Evolutionary conservation across 2,113 vertebrate genomes (phyloP).

Genomic region (Anguilla japonica): DNA sequence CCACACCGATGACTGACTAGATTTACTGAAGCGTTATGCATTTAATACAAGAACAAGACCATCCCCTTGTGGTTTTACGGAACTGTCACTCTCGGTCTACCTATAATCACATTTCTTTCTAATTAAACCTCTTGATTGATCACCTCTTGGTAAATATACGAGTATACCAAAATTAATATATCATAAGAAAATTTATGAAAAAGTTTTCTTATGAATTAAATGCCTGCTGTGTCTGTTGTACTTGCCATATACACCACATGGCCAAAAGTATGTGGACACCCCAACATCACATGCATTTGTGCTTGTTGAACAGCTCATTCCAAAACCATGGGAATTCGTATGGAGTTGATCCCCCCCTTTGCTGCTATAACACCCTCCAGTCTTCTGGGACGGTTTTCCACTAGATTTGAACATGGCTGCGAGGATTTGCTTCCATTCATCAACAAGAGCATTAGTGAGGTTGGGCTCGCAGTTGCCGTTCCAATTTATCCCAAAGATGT

Average conservation of each 20-base stretch:
- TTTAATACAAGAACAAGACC: not conserved
- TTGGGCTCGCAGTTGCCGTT: no score
- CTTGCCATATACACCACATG: not conserved
- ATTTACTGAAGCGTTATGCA: not conserved
- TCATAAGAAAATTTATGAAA: not conserved
- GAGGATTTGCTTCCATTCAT: no score
- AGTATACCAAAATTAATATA: not conserved
- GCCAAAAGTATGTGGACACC: no score
- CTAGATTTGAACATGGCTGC: no score
- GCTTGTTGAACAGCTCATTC: no score
- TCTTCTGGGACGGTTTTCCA: no score
- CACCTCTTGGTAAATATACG: not conserved
- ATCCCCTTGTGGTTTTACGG: not conserved
- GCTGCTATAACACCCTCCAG: no score
- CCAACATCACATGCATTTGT: no score
- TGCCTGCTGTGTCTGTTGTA: not conserved
- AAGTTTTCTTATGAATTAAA: not conserved
- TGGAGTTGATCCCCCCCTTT: no score
- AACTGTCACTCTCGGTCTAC: not conserved
- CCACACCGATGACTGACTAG: not conserved
- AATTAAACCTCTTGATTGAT: not conserved
- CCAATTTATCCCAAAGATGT: no score
- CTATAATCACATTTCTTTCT: not conserved
- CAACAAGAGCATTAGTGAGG: no score
- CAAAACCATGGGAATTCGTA: no score